Conservation (phyloP, 2,797 vertebrate species). For the Rhabdophis nuchalis region DNA sequence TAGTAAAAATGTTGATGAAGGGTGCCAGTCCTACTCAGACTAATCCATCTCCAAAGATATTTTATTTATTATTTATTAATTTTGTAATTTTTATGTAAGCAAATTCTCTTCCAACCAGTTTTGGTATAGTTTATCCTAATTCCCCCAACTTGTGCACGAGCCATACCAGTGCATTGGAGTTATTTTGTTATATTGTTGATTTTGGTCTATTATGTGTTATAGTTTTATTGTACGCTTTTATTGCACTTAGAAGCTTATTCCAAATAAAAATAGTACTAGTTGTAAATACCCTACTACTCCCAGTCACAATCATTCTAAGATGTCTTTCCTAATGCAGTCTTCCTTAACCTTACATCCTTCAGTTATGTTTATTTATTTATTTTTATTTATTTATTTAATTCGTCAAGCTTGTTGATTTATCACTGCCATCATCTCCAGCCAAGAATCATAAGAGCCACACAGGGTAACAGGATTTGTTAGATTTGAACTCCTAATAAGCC, state of each 20-base stretch:
- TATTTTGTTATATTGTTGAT: background rate
- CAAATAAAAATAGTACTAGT: background rate
- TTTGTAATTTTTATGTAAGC: too few species aligned
- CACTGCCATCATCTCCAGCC: background rate
- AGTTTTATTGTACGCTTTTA: background rate
- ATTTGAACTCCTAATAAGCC: background rate
- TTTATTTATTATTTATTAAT: too few species aligned
- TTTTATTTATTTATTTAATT: too few species aligned
- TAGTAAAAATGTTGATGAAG: background rate
- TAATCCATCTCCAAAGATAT: background rate
- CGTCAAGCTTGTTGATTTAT: background rate
- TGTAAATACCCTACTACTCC: background rate
- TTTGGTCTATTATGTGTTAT: background rate
- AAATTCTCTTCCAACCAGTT: background rate
- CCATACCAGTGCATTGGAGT: background rate
- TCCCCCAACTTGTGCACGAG: background rate
- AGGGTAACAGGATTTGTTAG: background rate
- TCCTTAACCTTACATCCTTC: background rate
- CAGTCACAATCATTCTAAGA: background rate
- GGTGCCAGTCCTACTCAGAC: background rate
- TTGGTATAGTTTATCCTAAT: background rate
- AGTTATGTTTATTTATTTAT: background rate
- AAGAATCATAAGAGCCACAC: background rate
- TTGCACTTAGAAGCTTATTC: background rate
- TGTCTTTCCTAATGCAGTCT: background rate